Percentiles rank a stretch among this genome's conserved stretches.
phyloP scores from a whole-genome alignment of 2,888 invertebrate species.

The Blastobasis lacticolella region DNA sequence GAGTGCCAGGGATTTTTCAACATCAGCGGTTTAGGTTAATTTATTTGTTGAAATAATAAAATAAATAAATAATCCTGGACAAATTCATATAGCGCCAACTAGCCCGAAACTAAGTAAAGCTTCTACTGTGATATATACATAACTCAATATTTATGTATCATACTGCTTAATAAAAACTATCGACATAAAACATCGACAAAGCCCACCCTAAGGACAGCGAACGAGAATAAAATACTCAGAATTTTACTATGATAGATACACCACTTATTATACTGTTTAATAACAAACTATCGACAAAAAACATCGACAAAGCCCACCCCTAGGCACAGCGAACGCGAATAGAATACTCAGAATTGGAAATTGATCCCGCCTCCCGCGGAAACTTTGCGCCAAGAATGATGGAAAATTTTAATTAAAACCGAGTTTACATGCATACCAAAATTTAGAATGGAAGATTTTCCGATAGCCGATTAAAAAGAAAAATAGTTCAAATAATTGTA shows the following conservation, averaged over 20 bases:
- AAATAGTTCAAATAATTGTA: no score
- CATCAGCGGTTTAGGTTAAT: no score
- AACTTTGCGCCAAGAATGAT: constrained; percentile 37
- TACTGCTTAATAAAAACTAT: constrained; percentile 14
- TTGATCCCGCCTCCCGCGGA: constrained; percentile 41
- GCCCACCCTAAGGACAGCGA: constrained; percentile 23
- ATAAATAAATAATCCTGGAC: no score
- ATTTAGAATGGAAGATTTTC: no score
- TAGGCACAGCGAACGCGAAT: constrained; percentile 29
- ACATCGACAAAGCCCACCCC: constrained; percentile 18
- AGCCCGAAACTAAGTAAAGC: no score
- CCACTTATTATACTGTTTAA: neutral
- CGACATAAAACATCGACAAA: constrained; percentile 5
- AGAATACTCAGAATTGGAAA: constrained; percentile 58
- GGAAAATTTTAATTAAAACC: constrained; percentile 55
- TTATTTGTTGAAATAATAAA: no score
- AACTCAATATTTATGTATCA: constrained; percentile 14
- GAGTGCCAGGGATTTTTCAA: no score
- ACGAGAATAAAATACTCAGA: constrained; percentile 48
- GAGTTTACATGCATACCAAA: constrained; percentile 37
- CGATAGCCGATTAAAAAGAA: no score
- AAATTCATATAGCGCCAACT: no score
- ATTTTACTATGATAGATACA: constrained; percentile 64
- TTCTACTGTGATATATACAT: constrained; percentile 17
- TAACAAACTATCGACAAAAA: neutral